Conservation (phyloP, 2,797 vertebrate species). For the Phataginus tricuspis region DNA sequence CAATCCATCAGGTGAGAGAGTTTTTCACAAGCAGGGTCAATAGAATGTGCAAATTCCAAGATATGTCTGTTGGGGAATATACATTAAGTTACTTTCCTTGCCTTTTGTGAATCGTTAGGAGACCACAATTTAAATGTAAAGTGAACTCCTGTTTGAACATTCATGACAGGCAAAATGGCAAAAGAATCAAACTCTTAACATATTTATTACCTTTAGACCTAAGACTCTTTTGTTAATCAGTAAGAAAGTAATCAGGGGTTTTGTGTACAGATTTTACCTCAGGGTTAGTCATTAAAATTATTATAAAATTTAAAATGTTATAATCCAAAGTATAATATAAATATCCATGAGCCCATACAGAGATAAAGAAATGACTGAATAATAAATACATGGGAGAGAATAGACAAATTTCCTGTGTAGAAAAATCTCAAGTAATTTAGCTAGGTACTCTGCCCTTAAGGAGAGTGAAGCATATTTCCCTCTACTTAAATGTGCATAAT, state of each 20-base stretch:
- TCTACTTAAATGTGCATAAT: neutral
- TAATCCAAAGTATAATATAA: neutral
- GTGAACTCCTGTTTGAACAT: neutral
- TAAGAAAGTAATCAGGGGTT: neutral
- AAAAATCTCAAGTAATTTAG: neutral
- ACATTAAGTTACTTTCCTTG: neutral
- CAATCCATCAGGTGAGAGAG: neutral
- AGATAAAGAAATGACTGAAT: neutral
- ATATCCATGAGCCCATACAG: neutral
- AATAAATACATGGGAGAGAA: neutral
- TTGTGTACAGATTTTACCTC: neutral
- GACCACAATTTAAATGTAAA: neutral
- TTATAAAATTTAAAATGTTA: neutral
- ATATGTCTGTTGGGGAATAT: rapidly evolving
- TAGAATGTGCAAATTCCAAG: neutral
- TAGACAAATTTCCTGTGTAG: neutral
- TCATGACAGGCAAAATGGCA: neutral
- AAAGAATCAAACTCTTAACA: neutral
- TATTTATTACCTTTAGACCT: neutral
- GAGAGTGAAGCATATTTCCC: neutral
- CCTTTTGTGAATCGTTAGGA: neutral
- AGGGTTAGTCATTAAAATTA: neutral
- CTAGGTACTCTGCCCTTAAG: neutral
- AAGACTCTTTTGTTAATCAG: neutral
- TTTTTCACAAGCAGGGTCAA: neutral